Base-by-base conservation (phyloP, 1,140 invertebrate genomes). In the Andricus grossulariae region DNA sequence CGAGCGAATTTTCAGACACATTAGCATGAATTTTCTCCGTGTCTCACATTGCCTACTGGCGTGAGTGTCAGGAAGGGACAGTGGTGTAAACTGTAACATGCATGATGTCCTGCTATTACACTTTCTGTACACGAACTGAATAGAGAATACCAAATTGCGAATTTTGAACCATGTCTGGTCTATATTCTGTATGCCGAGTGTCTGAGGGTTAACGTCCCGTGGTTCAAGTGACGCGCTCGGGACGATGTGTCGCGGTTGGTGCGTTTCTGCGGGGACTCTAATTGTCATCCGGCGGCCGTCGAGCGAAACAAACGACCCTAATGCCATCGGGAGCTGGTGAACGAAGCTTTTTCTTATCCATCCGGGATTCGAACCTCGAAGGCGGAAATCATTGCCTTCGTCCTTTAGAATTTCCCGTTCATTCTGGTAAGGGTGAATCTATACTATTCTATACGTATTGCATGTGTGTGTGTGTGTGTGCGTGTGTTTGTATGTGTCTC, bases 231-330 rank as follows among this genome's bases (percentile, higher is more conserved):
- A 39, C 57, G 57, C 16, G 57, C 25, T 39, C 57, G 11, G 39
- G 10, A 45, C 21, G 16, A 60, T 25, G 57, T 66, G 60, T 66
- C 60, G 60, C 60, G 60, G 60, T 66, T 66, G 60, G 25, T 66
- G 60, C 60, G 60, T 66, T 66, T 45, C 60, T 66, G 60, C 60
- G 60, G 60, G 60, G 60, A 66, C 60, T 66, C 60, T 66, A 66
- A 66, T 66, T 66, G 60, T 66, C 60, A 66, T 66, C 60, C 60
- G 60, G 60, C 32, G 60, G 13, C 21, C 25, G 15, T 66, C 60
- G 60, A 66, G 25, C 60, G 60, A 66, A 66, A 66, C 60, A 66
- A 66, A 66, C 60, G 60, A 66, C 60, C 13, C 60, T 66, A 66
- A 66, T 66, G 25, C 60, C 60, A 66, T 66, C 25, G 60, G 57